Evolutionary conservation across 2,888 invertebrate genomes (phyloP), one percentile per base, ranked within the genome.

Genomic region (Holacanthella duospinosa): DNA sequence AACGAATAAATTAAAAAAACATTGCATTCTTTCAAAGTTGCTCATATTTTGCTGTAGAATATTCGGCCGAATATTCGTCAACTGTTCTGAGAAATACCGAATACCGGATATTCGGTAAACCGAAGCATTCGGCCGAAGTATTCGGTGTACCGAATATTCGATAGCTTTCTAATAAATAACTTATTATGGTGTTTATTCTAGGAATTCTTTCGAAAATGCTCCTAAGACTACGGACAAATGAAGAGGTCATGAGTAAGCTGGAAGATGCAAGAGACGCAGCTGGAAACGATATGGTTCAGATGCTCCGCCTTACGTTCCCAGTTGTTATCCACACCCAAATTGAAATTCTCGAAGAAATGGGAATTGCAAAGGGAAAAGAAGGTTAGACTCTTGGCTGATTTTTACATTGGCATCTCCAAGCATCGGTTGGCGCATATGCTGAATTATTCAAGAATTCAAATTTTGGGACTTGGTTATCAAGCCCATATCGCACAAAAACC

Each of bases 221-320:
- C 43, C 56, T 53, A 21, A 43, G 56, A 48, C 28, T 67, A 19
- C 57, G 61, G 4, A 25, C 53, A 24, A 54, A 59, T 12, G 62
- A 67, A 43, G 56, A 59, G 16, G 56, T 54, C 12, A n/a, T n/a
- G n/a, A n/a, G n/a, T n/a, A 64, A 56, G 29, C 60, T 67, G 24
- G 19, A 57, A 21, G 59, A 16, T 12, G 64, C 63, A 1, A 67
- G 64, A 48, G 67, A 67, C 19, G 56, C 59, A 36, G 62, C 65
- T 29, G 67, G 65, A 19, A 64, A 66, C 43, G 67, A 67, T 43
- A 64, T 64, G 64, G 62, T 67, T 16, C 64, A 66, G 56, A 62
- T 65, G 19, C 60, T 68, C 58, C 43, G 58, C 25, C 27, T 43
- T 3, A 60, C 65, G 19, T 68, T 68, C 43, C 68, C 66, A 12